Base-by-base conservation (phyloP, 1,140 invertebrate species). In the Archivesica marissinica region DNA sequence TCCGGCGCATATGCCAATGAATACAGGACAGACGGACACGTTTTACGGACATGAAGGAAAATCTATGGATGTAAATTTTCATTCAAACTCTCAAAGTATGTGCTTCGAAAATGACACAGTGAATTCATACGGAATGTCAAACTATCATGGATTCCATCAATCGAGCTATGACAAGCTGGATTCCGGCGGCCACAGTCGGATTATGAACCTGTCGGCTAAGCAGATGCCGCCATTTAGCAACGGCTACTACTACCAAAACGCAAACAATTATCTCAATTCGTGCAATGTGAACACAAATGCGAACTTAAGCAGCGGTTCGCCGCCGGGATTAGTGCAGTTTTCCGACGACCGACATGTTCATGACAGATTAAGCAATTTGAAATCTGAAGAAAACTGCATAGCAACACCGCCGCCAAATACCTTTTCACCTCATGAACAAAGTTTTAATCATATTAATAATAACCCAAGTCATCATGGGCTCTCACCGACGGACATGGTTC, bases 1-100 rank as follows among this genome's bases (percentile, higher is more conserved):
- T 52, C 82, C 82, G 82, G 82, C 82, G 28, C 82, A 85, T 78
- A 78, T 85, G 74, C 81, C 81, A 20, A 75, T 83, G 70, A 77
- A 77, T 35, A 52, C 23, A 1, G 82, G 61, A 47, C 82, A 77
- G 74, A 77, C 82, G 61, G 82, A 85, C 72, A 38, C 47, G 11
- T 85, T 47, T 54, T 85, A 85, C 41, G 61, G 61, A 15, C 47
- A 64, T 17, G 82, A 85, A 52, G 82, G 72, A 44, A 85, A 85
- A 54, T 33, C 52, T 23, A 23, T 56, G 82, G 82, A 85, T 38
- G 70, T 72, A 38, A 41, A 52, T 47, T 85, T 39, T 33, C 74
- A 85, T 50, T 54, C 56, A 28, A 39, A 39, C 25, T 54, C 74
- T 9, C 82, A 85, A 47, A 76, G 28, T 66, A 76, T 85, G 82